These are phyloP conservation scores for Pseudomyrmex gracilis DNA, from an alignment of 1,140 invertebrate species.

Conservation along the genomic window DNA sequence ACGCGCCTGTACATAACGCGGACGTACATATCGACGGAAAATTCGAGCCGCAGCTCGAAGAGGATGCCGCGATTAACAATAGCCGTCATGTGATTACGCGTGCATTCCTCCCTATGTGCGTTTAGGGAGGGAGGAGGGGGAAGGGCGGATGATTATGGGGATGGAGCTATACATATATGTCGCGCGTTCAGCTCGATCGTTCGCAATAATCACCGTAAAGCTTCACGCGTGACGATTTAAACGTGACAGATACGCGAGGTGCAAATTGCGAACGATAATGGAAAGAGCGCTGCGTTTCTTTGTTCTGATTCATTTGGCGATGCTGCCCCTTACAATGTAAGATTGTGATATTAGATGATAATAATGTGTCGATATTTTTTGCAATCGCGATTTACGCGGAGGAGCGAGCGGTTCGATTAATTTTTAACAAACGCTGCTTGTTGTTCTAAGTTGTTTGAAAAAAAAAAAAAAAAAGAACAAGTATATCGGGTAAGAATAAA, in stretches of 20 bases:
- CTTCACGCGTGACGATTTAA: slow-evolving; percentile 31
- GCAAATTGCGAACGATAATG: slow-evolving; percentile 26
- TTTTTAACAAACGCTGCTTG: neutral
- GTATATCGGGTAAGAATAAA: no score
- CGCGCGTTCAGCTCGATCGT: neutral
- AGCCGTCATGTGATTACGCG: slow-evolving; percentile 42
- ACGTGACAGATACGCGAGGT: slow-evolving; percentile 30
- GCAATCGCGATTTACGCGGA: neutral
- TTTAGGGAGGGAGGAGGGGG: neutral
- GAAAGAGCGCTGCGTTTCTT: neutral
- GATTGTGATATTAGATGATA: neutral
- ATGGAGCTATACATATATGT: slow-evolving; percentile 18
- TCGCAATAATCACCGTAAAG: neutral
- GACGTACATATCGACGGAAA: slow-evolving; percentile 50
- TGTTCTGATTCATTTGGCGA: slow-evolving; percentile 16
- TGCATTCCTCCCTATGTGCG: neutral
- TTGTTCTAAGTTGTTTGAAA: neutral
- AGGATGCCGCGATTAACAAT: slow-evolving; percentile 53
- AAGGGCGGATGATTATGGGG: slow-evolving; percentile 12
- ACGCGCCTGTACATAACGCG: neutral
- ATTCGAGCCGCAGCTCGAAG: slow-evolving; percentile 52
- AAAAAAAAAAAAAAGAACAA: no score
- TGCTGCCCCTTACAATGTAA: slow-evolving; percentile 54
- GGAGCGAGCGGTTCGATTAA: no score
- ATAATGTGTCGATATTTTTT: neutral